Evolutionary conservation across 1,140 invertebrate species (phyloP).

Genomic region (Carposina sasakii): DNA sequence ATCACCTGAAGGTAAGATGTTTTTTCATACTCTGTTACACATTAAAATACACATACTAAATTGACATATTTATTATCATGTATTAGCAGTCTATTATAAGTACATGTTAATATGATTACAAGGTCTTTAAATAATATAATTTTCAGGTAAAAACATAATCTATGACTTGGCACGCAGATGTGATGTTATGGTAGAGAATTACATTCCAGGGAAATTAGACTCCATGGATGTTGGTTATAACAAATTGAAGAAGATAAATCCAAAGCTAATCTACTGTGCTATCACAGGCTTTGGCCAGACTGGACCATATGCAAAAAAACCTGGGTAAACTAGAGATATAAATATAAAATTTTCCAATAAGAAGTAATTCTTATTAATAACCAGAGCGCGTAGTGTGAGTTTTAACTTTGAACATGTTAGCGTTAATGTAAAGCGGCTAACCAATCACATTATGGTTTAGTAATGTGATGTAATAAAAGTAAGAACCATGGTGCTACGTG

Average conservation of each 20-base stretch:
- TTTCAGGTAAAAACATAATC: slow-evolving; percentile 81
- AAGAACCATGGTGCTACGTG: too few relatives aligned
- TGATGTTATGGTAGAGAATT: slow-evolving; percentile 97
- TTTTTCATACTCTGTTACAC: background rate
- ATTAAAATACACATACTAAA: background rate
- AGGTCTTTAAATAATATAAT: background rate
- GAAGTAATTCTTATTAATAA: too few relatives aligned
- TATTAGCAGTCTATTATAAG: slow-evolving; percentile 2
- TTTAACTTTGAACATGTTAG: too few relatives aligned
- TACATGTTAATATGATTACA: background rate
- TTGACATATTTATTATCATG: slow-evolving; percentile 5
- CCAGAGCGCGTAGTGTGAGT: too few relatives aligned
- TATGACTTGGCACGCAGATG: slow-evolving; percentile 81
- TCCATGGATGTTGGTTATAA: slow-evolving; percentile 87
- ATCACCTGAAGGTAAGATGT: slow-evolving; percentile 63
- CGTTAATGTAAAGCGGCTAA: too few relatives aligned
- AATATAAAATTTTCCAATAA: too few relatives aligned
- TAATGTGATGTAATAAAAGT: too few relatives aligned
- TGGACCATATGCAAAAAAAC: slow-evolving; percentile 88
- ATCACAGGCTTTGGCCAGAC: slow-evolving; percentile 92
- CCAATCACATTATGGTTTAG: too few relatives aligned
- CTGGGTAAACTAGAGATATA: slow-evolving; percentile 78
- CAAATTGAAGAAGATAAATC: slow-evolving; percentile 79
- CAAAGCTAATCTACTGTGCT: slow-evolving; percentile 93
- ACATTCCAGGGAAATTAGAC: slow-evolving; percentile 90